A percentile compares a stretch with the other conserved stretches of the same genome.
These are phyloP conservation scores for Percina caprodes DNA, from an alignment of 2,113 vertebrate genomes.

Conservation along the genomic window DNA sequence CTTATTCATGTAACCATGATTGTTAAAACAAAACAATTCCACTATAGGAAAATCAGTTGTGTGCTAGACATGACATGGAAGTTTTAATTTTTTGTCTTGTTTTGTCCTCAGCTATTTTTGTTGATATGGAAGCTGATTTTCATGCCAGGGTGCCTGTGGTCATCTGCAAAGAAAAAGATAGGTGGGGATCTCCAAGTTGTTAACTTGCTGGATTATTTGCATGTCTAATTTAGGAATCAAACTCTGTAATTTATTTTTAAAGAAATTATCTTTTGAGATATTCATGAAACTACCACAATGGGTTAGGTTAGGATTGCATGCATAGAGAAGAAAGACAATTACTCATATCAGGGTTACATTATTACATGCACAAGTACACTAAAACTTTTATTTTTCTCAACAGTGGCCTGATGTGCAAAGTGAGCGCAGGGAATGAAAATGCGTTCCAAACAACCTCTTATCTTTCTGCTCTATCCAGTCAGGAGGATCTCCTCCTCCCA, in stretches of 20 bases:
- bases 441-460: conserved; percentile 91
- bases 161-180: conserved; percentile 93
- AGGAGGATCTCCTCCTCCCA: conserved; percentile 84
- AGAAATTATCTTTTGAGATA: neutral
- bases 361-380: neutral
- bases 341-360: neutral
- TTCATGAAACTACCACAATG: neutral
- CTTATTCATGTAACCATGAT: neutral
- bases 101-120: conserved; percentile 86
- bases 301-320: neutral
- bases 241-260: neutral
- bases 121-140: conserved; percentile 93
- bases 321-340: neutral
- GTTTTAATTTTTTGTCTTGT: conserved; percentile 30
- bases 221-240: neutral
- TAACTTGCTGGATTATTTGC: neutral
- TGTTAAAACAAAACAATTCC: neutral
- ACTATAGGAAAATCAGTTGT: neutral
- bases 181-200: conserved; percentile 75
- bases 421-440: conserved; percentile 95
- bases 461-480: conserved; percentile 85
- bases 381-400: conserved; percentile 41
- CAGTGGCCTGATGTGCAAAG: conserved; percentile 94
- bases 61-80: neutral
- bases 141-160: conserved; percentile 93